Evolutionary conservation across 1,140 invertebrate species (phyloP).

Genomic region (Aporrectodea caliginosa): DNA sequence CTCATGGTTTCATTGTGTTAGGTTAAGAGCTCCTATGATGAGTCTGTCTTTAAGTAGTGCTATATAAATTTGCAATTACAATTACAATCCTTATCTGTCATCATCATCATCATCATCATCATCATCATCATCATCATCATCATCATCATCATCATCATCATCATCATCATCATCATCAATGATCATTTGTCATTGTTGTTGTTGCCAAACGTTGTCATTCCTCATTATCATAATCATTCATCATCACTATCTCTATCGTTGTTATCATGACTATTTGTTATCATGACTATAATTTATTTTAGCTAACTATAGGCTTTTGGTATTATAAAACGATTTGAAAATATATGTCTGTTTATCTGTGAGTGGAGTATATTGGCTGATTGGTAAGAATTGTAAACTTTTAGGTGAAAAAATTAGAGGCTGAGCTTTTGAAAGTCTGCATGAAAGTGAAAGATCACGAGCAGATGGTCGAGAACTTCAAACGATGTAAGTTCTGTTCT

Average conservation of each 20-base stretch:
- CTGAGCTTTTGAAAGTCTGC: background rate
- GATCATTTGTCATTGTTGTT: no score
- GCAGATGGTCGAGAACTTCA: background rate
- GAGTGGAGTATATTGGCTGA: no score
- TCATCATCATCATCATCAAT: constrained; percentile 17
- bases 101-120: constrained; percentile 11
- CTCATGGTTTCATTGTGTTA: background rate
- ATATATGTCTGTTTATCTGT: no score
- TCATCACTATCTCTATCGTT: no score
- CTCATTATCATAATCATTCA: no score
- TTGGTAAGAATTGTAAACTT: no score
- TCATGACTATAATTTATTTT: no score
- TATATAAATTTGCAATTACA: background rate
- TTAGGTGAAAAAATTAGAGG: background rate
- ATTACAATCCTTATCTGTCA: background rate
- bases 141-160: constrained; percentile 5
- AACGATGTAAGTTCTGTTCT: background rate
- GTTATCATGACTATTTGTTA: no score
- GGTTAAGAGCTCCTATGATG: background rate
- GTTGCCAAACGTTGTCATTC: no score
- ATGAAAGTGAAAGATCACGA: background rate
- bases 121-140: constrained; percentile 20
- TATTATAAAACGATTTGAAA: no score
- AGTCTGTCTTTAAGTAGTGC: no score
- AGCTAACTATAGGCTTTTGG: no score